Base-by-base conservation (phyloP, 2,797 vertebrate species). In the Sebastes paucispinis region DNA sequence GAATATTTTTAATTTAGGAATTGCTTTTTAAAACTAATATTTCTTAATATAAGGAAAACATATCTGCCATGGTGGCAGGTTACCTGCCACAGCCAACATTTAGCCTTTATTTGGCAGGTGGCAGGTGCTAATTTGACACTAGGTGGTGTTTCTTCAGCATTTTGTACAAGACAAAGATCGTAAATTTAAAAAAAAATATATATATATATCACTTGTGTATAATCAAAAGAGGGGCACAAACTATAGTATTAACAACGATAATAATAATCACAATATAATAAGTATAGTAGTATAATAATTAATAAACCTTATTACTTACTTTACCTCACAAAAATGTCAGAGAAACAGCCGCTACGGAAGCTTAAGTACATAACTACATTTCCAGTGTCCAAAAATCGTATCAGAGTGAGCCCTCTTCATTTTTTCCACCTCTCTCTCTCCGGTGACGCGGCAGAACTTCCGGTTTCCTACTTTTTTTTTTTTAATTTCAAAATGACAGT, bases 391-490 rank as follows among this genome's bases (percentile, higher is more conserved):
- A 5, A 18, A 72, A 73, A 13, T 32, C 8, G 2, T 47, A 9
- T 2, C 62, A 14, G 84, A 93, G 89, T 92, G 73, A 87, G 73
- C 0, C 0, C 90, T 43, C 75, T 22, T 11, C 0, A 5, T 6
- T 11, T 43, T 16, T 16, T 12, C 6, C 0, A 7, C 0, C 24
- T 4, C 39, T 43, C 39, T 43, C 10, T 16, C n/a, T 18, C 52
- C 32, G 1, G 9, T 87, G 86, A 89, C 85, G 71, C 13, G 0
- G 0, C 11, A 14, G 20, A 59, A 20, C 70, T 94, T 94, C 93
- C 93, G 91, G 60, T 80, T 85, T 81, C 34, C 29, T 62, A 84
- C 22, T 94, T 94, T 14, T 39, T 39, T 14, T 14, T 6, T 13
- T 1, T 14, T 14, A 6, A 3, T 25, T 25, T 25, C 3, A 25